Evolutionary conservation across 2,797 vertebrate genomes (phyloP), one percentile per base, ranked within the genome.

Genomic region (Mormyrus proboscirostris): DNA sequence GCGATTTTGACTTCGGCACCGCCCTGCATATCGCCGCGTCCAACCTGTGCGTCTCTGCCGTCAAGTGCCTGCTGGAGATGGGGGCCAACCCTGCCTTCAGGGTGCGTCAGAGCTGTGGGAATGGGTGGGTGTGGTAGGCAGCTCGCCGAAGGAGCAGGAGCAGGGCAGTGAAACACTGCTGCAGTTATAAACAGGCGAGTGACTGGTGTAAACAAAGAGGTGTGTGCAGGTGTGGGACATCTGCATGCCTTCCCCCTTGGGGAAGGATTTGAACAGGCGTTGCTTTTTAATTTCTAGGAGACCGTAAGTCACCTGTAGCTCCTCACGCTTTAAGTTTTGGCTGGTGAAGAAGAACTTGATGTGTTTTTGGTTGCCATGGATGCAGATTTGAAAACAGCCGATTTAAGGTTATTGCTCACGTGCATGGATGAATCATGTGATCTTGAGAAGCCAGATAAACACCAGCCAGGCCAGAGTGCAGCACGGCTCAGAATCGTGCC

Each of bases 1-100:
- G 98, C 91, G 99, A 99, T 95, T 99, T 99, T 93, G 97, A 98
- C 95, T 99, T 99, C 92, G 99, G 99, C 94, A 99, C 98, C 5
- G 96, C 98, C 83, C 95, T 99, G 92, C 99, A 99, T 92, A 99
- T 99, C 41, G 97, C 99, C 5, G 97, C 98, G 0, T 98, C 98
- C 92, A 99, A 99, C 95, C 95, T 99, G 76, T 99, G 99, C 91
- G 94, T 96, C 87, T 96, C 97, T 87, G 96, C 98, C 49, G 97
- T 97, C 92, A 97, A 95, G 91, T 96, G 97, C 93, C 96, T 99
- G 89, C 89, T 99, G 95, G 97, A 99, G 93, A 95, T 97, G 4
- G 97, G 97, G 93, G 98, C 98, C 88, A 99, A 99, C 93, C 97
- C 98, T 33, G 97, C 98, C 44, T 99, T 99, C 93, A 97, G 96